A percentile compares a stretch with the other conserved stretches of the same genome.
Evolutionary conservation across 2,113 vertebrate genomes (phyloP).

Genomic region (Sterrhoptilus dennistouni): DNA sequence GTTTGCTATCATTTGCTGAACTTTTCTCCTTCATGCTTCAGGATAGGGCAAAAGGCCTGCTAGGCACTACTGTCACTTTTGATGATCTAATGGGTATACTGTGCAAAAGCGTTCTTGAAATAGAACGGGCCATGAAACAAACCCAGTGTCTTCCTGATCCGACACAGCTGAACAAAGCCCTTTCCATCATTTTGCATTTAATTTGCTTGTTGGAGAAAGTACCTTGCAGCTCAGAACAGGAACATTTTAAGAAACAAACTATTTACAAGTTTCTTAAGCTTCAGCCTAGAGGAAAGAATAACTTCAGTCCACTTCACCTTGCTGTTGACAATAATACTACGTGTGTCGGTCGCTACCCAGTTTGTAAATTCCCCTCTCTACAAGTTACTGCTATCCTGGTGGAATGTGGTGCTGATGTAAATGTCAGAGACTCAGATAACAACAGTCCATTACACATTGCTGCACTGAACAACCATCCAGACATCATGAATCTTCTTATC

Average conservation of each 20-base stretch:
- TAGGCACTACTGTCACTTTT: constrained; percentile 94
- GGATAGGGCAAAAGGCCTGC: constrained; percentile 93
- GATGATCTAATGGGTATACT: constrained; percentile 97
- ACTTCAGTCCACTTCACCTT: constrained; percentile 94
- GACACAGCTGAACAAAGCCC: constrained; percentile 92
- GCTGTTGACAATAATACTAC: constrained; percentile 96
- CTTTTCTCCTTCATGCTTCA: constrained; percentile 99
- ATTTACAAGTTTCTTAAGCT: constrained; percentile 97
- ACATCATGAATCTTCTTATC: constrained; percentile 97
- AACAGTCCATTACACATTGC: constrained; percentile 95
- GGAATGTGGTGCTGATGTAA: constrained; percentile 94
- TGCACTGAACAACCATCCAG: constrained; percentile 95
- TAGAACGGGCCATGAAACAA: constrained; percentile 90
- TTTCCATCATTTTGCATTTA: constrained; percentile 97
- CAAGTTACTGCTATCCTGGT: constrained; percentile 92
- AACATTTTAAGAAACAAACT: constrained; percentile 96
- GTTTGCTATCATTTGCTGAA: constrained; percentile 94
- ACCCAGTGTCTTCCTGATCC: constrained; percentile 84
- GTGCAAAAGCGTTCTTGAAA: constrained; percentile 95
- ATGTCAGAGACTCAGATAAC: constrained; percentile 90
- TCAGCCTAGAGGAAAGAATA: constrained; percentile 92
- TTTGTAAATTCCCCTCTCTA: constrained; percentile 97
- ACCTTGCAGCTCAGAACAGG: constrained; percentile 91
- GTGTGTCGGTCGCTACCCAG: constrained; percentile 94
- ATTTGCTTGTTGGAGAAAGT: constrained; percentile 97